Conservation (phyloP, 2,797 vertebrate genomes). For the Phrynocephalus vlangalii region DNA sequence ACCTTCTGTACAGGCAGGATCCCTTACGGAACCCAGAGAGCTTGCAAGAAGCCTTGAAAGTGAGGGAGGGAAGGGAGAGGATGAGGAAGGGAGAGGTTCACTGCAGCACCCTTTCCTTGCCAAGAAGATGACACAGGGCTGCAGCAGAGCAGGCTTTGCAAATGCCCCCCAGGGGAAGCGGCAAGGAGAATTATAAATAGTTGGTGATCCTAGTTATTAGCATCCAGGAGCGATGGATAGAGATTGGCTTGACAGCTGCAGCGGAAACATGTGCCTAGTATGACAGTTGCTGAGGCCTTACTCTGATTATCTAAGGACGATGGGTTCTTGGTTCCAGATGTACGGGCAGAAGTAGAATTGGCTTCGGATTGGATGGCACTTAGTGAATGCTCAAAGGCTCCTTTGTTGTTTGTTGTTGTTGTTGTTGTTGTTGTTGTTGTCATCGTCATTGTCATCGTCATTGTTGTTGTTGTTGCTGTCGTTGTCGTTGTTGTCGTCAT, state of each 20-base stretch:
- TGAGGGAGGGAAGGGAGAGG: background rate
- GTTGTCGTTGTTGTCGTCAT: too few relatives aligned
- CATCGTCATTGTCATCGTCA: too few relatives aligned
- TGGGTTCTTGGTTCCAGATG: background rate
- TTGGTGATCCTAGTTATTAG: background rate
- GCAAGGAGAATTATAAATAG: slow-evolving; percentile 16
- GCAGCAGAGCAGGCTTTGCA: background rate
- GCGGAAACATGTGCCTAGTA: background rate
- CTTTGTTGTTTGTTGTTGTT: background rate
- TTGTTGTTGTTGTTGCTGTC: background rate
- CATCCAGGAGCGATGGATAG: background rate
- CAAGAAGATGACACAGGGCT: background rate
- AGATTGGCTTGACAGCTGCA: too few relatives aligned
- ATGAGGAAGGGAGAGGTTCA: background rate
- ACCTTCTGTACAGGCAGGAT: background rate
- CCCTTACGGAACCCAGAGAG: background rate
- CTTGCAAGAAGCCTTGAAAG: too few relatives aligned
- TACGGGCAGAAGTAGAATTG: background rate
- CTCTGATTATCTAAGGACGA: too few relatives aligned
- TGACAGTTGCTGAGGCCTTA: background rate
- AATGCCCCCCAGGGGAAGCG: background rate
- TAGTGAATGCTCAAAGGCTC: background rate
- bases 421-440: background rate
- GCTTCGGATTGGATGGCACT: background rate
- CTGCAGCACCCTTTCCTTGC: background rate